Evolutionary conservation across 2,888 invertebrate species (phyloP).

Genomic region (Phengaris arion): DNA sequence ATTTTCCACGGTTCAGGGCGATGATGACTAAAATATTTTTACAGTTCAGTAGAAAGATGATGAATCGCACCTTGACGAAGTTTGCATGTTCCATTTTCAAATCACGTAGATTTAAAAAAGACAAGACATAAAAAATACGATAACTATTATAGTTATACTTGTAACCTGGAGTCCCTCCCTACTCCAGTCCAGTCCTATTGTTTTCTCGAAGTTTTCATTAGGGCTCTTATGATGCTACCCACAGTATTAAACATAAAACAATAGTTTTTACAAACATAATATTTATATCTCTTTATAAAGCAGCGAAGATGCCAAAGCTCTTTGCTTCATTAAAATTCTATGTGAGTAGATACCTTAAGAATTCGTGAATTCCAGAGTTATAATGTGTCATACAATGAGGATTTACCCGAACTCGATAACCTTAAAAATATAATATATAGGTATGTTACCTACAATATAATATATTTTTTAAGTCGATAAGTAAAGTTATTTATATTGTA

Average conservation of each 20-base stretch:
- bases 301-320: background rate
- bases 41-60: too few relatives aligned
- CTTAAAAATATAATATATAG: slow-evolving; percentile 17
- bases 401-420: slow-evolving; percentile 39
- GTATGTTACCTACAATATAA: background rate
- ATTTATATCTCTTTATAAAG: background rate
- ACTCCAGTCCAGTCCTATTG: too few relatives aligned
- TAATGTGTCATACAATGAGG: slow-evolving; percentile 39
- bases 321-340: slow-evolving; percentile 36
- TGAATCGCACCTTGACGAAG: too few relatives aligned
- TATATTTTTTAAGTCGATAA: too few relatives aligned
- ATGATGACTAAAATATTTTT: too few relatives aligned
- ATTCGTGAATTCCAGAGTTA: slow-evolving; percentile 36
- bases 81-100: too few relatives aligned
- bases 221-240: background rate
- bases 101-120: too few relatives aligned
- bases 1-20: background rate
- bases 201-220: background rate
- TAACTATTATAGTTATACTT: too few relatives aligned
- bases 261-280: background rate
- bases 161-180: too few relatives aligned
- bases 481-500: too few relatives aligned
- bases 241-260: background rate
- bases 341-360: slow-evolving; percentile 32
- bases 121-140: too few relatives aligned